Percentiles rank a stretch among this genome's conserved stretches.
These are phyloP conservation scores for Anthoscopus minutus DNA, from an alignment of 2,113 vertebrate genomes.

Conservation along the genomic window DNA sequence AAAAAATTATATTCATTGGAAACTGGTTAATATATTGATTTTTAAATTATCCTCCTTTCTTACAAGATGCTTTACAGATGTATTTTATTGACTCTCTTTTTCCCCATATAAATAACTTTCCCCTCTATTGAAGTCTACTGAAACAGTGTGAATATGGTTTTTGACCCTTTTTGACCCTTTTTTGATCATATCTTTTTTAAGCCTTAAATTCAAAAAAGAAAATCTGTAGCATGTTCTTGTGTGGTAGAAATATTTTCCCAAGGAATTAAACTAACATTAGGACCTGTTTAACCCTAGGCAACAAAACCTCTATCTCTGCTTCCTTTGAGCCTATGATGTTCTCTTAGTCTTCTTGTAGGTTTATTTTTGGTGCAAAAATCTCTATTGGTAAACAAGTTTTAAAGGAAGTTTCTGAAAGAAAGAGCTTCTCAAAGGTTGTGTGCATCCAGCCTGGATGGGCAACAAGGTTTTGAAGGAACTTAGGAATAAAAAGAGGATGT, in stretches of 20 bases:
- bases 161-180: too few relatives aligned
- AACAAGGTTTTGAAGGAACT: accelerated
- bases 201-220: not conserved
- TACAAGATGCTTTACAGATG: not conserved
- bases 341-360: not conserved
- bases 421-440: not conserved
- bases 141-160: not conserved
- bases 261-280: not conserved
- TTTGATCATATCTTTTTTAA: too few relatives aligned
- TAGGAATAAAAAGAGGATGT: not conserved
- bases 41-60: not conserved
- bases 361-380: not conserved
- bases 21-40: not conserved
- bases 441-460: not conserved
- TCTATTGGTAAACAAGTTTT: not conserved
- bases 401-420: not conserved
- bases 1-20: not conserved
- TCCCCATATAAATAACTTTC: not conserved
- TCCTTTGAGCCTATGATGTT: not conserved
- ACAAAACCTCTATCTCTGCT: not conserved
- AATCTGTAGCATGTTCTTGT: not conserved
- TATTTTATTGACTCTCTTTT: not conserved
- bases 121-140: not conserved
- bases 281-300: not conserved
- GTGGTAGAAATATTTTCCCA: not conserved